Percentiles rank a stretch among this genome's conserved stretches.
These are phyloP conservation scores for Pelodiscus sinensis DNA, from an alignment of 2,113 vertebrate species.

Conservation along the genomic window DNA sequence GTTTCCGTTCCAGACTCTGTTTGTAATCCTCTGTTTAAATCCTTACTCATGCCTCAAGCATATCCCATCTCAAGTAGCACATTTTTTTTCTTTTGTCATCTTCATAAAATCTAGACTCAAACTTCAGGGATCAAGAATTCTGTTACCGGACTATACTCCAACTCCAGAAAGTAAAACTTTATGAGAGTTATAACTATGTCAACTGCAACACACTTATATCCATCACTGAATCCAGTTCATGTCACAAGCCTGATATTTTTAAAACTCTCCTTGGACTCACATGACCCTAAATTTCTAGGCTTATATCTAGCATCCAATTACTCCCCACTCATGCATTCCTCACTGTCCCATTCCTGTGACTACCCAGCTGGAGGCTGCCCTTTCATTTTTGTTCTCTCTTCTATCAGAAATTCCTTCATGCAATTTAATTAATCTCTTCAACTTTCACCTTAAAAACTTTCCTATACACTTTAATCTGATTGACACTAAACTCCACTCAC, in stretches of 20 bases:
- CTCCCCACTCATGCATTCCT: conserved; percentile 67
- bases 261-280: conserved; percentile 31
- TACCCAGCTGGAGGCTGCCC: conserved; percentile 52
- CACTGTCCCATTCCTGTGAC: not conserved
- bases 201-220: conserved; percentile 28
- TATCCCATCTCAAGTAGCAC: conserved; percentile 10
- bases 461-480: accelerated
- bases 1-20: not conserved
- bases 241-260: conserved; percentile 38
- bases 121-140: not conserved
- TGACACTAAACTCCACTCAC: accelerated
- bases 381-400: not conserved
- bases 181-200: not conserved
- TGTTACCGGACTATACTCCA: not conserved
- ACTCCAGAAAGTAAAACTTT: not conserved
- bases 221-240: conserved; percentile 43
- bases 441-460: not conserved
- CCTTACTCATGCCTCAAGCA: not conserved
- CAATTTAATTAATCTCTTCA: not conserved
- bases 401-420: conserved; percentile 9
- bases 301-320: conserved; percentile 31
- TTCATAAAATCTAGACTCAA: conserved; percentile 1
- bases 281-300: conserved; percentile 34
- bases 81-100: conserved; percentile 17
- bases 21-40: not conserved